These are phyloP conservation scores for Drosophila willistoni DNA, from an alignment of 1,140 invertebrate genomes.

Conservation along the genomic window DNA sequence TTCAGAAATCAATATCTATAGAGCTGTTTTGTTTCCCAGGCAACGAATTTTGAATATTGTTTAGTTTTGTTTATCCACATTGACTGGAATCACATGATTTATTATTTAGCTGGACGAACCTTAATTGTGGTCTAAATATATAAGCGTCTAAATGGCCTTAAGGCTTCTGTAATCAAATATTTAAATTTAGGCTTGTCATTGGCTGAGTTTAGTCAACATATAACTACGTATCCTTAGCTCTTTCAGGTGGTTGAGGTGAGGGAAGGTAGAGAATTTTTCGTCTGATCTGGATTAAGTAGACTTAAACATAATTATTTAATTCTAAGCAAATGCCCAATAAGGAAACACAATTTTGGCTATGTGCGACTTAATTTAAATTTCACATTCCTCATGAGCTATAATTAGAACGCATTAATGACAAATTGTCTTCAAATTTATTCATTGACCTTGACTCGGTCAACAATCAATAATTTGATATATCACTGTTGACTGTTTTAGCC, in stretches of 20 bases:
- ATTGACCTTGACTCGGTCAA: conserved; percentile 10
- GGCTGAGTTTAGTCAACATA: not conserved
- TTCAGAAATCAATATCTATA: not conserved
- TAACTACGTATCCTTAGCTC: too few species aligned
- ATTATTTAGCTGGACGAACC: not conserved
- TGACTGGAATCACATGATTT: not conserved
- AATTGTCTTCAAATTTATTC: not conserved
- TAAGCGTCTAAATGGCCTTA: not conserved
- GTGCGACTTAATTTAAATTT: too few species aligned
- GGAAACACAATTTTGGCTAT: too few species aligned
- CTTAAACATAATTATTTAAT: too few species aligned
- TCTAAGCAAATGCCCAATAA: too few species aligned
- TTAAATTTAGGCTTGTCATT: not conserved
- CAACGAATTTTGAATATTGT: not conserved
- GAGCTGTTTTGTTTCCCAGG: not conserved
- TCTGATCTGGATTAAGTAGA: too few species aligned
- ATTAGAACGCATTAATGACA: not conserved
- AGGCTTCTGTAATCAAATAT: not conserved
- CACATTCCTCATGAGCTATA: not conserved
- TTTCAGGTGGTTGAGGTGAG: too few species aligned
- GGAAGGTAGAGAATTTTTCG: too few species aligned
- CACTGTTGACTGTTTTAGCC: not conserved
- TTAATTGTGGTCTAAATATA: not conserved
- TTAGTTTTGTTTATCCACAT: not conserved
- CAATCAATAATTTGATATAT: not conserved